Conservation (phyloP, 1,140 invertebrate genomes). For the Panagrolaimus sp. region DNA sequence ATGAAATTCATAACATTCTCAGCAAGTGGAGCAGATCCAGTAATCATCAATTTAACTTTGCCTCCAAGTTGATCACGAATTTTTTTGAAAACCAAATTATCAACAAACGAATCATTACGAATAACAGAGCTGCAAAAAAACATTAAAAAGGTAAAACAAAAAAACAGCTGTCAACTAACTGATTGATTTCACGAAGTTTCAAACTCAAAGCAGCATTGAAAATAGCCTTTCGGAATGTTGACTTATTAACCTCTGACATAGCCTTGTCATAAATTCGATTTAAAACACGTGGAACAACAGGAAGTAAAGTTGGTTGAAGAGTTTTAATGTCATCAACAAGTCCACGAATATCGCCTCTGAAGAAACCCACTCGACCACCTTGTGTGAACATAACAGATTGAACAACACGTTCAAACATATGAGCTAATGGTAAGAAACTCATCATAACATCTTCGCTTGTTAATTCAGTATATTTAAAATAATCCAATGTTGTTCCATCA, state of each 20-base stretch:
- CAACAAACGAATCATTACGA: conserved; percentile 34
- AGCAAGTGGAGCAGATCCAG: conserved; percentile 60
- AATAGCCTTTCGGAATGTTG: conserved; percentile 8
- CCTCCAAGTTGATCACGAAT: conserved; percentile 70
- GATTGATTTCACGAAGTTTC: conserved; percentile 4
- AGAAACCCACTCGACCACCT: conserved; percentile 84
- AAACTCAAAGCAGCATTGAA: neutral
- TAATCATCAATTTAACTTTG: conserved; percentile 62
- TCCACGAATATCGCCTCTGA: conserved; percentile 77
- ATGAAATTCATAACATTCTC: conserved; percentile 87
- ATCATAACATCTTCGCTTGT: conserved; percentile 64
- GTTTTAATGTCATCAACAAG: conserved; percentile 82
- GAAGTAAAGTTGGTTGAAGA: conserved; percentile 84
- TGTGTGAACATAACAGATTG: conserved; percentile 29
- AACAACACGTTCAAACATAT: conserved; percentile 71
- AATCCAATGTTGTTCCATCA: conserved; percentile 62
- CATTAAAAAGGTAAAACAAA: conserved; percentile 4
- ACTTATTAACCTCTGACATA: conserved; percentile 22
- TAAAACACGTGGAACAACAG: conserved; percentile 81
- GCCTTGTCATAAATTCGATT: conserved; percentile 84
- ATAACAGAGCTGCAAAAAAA: conserved; percentile 29
- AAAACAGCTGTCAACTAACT: neutral
- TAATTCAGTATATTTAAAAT: conserved; percentile 61
- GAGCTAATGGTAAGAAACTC: conserved; percentile 86
- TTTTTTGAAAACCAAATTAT: conserved; percentile 39